Conservation (phyloP, 2,888 invertebrate genomes). For the Acronicta psi region DNA sequence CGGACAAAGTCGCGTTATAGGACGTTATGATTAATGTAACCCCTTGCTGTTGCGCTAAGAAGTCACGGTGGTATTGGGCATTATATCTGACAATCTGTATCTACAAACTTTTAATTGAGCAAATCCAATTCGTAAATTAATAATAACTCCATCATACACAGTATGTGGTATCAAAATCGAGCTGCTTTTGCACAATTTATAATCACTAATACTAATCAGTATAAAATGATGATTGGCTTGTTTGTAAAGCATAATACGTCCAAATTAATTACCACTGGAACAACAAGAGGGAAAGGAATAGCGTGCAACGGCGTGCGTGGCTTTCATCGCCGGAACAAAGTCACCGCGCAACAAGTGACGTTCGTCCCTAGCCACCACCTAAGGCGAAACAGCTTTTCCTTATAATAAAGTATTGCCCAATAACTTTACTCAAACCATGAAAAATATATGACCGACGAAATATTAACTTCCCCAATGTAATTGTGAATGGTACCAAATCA, state of each 20-base stretch:
- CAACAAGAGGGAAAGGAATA: slow-evolving; percentile 72
- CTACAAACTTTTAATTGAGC: background rate
- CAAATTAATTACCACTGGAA: slow-evolving; percentile 71
- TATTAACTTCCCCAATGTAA: slow-evolving; percentile 35
- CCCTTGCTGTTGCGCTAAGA: too few species aligned
- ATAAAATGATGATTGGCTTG: slow-evolving; percentile 47
- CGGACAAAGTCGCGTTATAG: too few species aligned
- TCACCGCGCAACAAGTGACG: slow-evolving; percentile 86
- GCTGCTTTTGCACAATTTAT: slow-evolving; percentile 21
- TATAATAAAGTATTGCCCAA: slow-evolving; percentile 53
- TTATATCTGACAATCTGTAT: background rate
- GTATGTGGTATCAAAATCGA: slow-evolving; percentile 7
- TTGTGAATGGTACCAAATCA: slow-evolving; percentile 58
- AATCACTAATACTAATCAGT: slow-evolving; percentile 42
- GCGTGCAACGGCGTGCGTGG: slow-evolving; percentile 84
- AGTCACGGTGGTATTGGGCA: background rate
- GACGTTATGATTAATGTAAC: too few species aligned
- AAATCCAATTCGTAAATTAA: background rate
- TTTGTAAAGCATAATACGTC: slow-evolving; percentile 53
- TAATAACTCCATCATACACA: slow-evolving; percentile 1
- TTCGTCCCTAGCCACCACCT: slow-evolving; percentile 69
- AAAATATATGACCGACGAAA: slow-evolving; percentile 28
- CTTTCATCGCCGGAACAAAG: slow-evolving; percentile 84
- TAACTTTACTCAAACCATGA: slow-evolving; percentile 29
- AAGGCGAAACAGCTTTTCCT: slow-evolving; percentile 68